Evolutionary conservation across 2,888 invertebrate species (phyloP), one percentile per base, ranked within the genome.

Genomic region (Plagodis pulveraria): DNA sequence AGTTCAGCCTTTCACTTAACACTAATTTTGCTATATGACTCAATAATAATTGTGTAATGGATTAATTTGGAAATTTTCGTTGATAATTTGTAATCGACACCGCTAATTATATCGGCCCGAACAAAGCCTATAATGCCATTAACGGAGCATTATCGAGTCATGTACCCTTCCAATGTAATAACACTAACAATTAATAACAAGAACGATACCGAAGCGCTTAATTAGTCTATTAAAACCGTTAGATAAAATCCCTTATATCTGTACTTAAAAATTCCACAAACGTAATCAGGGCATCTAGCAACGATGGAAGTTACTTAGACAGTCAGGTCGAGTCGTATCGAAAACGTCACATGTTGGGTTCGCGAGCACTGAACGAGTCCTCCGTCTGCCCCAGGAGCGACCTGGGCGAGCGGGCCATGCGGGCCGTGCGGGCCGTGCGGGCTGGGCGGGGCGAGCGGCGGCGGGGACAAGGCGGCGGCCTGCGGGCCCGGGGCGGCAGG

Each of bases 351-450:
- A 63, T 65, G 63, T 58, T 62, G 71, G 73, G 65, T 69, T 67
- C 72, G 74, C 72, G 76, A 76, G 78, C 81, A 84, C 81, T 88
- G 85, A 89, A 83, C 83, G 86, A 76, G 86, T 78, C 78, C 78
- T 89, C 84, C 87, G 87, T 88, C 88, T 91, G 91, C 91, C 87
- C 85, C 91, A 89, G 88, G 89, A 87, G 89, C 86, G 79, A 78
- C 83, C 81, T 87, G 89, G 86, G 80, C 84, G 77, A 80, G 80
- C 80, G 86, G 80, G 72, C 70, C 66, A 64, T 72, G 40, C 40
- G 67, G 66, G 75, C 58, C 59, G 62, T 38, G 63, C 12, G 42
- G 42, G 12, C 12, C 42, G 42, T 63, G 62, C 76, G 67, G 66
- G 75, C 58, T 58, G 62, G 34, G 63, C 12, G 42, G 42, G 12